Evolutionary conservation across 2,113 vertebrate species (phyloP), one percentile per base, ranked within the genome.

Genomic region (Alectura lathami): DNA sequence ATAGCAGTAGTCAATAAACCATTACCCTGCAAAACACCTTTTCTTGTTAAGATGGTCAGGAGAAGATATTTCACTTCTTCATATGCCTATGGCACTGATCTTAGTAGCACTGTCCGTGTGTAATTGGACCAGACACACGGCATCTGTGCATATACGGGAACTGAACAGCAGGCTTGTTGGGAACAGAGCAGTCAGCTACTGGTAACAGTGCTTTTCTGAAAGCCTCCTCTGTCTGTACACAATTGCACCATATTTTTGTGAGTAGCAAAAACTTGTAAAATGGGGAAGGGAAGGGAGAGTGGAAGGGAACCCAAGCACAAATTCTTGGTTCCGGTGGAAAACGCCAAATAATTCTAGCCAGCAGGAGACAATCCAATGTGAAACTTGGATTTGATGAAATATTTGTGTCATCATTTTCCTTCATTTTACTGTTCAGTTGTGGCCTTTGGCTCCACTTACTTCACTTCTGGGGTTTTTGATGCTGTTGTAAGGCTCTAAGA

Each of bases 201-300:
- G 22, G 3, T 66, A 40, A 29, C 10, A 42, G 27, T 10, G 9
- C 6, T 77, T 89, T 73, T 57, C 40, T 66, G 53, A 63, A 77
- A 59, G 80, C 9, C 15, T 73, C 2, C 0, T 30, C 17, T 11
- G 17, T 69, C 16, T 13, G 0, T n/a, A 15, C 14, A 10, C 6
- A 17, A 74, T 47, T 67, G 38, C 9, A 47, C 3, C 6, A 1
- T 21, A 3, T 47, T 63, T 32, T 3, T 48, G 45, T 48, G 47
- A 42, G 63, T 69, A 53, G 24, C 13, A 54, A 57, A 67, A 69
- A 13, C 27, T 34, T 48, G 38, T 11, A 4, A 42, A 11, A 0
- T 51, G 43, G 15, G 59, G 54, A 48, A 77, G 42, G 36, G 22
- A 67, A 47, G 20, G 27, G 22, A 24, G 8, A 8, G 30, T 16